Conservation (phyloP, 2,888 invertebrate species). For the Acleris sparsana region DNA sequence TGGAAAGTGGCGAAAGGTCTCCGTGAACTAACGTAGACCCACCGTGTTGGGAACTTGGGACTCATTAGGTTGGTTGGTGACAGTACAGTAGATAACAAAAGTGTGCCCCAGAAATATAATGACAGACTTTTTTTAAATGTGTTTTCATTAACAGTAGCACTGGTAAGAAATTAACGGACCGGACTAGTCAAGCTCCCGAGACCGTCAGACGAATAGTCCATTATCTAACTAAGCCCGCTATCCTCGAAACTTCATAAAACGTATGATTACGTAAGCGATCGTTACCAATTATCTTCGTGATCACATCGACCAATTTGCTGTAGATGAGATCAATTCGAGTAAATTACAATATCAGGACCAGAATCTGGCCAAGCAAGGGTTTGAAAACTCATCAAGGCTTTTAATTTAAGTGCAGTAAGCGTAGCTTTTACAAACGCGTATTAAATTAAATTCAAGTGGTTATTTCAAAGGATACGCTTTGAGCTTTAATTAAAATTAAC, state of each 20-base stretch:
- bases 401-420: constrained; percentile 24
- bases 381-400: constrained; percentile 51
- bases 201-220: neutral
- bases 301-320: constrained; percentile 30
- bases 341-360: constrained; percentile 16
- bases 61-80: too few species aligned
- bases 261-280: constrained; percentile 28
- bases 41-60: too few species aligned
- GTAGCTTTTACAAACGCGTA: constrained; percentile 39
- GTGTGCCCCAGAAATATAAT: too few species aligned
- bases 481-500: constrained; percentile 38
- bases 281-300: constrained; percentile 25
- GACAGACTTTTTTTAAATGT: too few species aligned
- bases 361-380: constrained; percentile 44
- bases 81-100: too few species aligned
- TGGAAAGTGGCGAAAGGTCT: too few species aligned
- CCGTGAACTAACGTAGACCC: too few species aligned
- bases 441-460: constrained; percentile 58
- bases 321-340: constrained; percentile 25
- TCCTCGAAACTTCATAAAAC: constrained; percentile 11
- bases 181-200: too few species aligned
- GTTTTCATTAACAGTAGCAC: too few species aligned
- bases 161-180: too few species aligned
- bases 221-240: neutral
- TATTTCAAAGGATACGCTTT: constrained; percentile 41